Conservation (phyloP, 2,797 vertebrate genomes). For the Ptychadena robeensis region DNA sequence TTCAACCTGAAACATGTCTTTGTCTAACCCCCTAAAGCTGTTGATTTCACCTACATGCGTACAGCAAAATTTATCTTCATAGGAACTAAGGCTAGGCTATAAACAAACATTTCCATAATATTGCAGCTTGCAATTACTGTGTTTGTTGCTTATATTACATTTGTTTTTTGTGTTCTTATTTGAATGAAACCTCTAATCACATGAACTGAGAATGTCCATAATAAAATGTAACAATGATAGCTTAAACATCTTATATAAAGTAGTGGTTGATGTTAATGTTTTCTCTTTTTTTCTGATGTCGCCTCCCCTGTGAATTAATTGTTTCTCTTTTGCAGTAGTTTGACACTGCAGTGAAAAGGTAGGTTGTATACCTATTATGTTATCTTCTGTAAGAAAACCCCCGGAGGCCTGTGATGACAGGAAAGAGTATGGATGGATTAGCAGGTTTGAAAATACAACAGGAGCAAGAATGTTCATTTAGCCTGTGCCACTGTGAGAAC, state of each 20-base stretch:
- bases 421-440: constrained; percentile 31
- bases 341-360: not conserved
- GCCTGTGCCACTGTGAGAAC: constrained; percentile 25
- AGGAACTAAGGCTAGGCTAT: too few relatives aligned
- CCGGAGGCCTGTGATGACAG: constrained; percentile 29
- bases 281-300: not conserved
- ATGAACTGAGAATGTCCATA: not conserved
- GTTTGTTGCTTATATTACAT: too few relatives aligned
- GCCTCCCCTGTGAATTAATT: not conserved
- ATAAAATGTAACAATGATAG: too few relatives aligned
- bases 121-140: too few relatives aligned
- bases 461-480: constrained; percentile 39
- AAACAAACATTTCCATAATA: too few relatives aligned
- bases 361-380: constrained; percentile 2
- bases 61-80: too few relatives aligned
- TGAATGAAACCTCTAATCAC: not conserved
- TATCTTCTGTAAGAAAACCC: constrained; percentile 17
- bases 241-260: not conserved
- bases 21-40: not conserved
- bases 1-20: not conserved
- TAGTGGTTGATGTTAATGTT: not conserved
- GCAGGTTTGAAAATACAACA: constrained; percentile 22
- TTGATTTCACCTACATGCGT: too few relatives aligned
- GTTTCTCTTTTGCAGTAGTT: not conserved
- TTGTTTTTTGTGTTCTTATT: too few relatives aligned